Conservation (phyloP, 2,797 vertebrate species). For the Erethizon dorsatum region DNA sequence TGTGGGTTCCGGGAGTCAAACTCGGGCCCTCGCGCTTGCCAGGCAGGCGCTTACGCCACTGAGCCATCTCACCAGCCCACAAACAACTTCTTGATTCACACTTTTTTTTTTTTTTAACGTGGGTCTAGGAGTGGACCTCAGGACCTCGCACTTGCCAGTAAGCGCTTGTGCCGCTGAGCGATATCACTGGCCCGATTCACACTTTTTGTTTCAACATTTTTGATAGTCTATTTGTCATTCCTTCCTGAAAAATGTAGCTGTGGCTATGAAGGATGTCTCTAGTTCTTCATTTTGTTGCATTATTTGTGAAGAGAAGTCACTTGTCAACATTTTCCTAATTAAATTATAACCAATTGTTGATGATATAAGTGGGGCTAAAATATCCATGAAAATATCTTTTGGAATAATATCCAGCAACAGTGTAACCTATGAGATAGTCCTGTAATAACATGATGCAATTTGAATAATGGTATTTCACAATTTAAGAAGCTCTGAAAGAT, state of each 20-base stretch:
- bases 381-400: slow-evolving; percentile 35
- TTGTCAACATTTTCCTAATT: slow-evolving; percentile 47
- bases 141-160: too few species aligned
- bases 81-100: too few species aligned
- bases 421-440: not conserved
- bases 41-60: too few species aligned
- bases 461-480: slow-evolving; percentile 24
- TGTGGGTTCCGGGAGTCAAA: too few species aligned
- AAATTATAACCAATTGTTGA: slow-evolving; percentile 38
- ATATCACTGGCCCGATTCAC: not conserved
- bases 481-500: slow-evolving; percentile 65
- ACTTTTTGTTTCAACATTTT: not conserved
- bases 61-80: too few species aligned
- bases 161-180: too few species aligned
- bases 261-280: not conserved
- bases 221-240: not conserved
- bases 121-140: too few species aligned
- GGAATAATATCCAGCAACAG: slow-evolving; percentile 34
- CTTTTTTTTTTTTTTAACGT: too few species aligned
- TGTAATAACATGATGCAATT: slow-evolving; percentile 25
- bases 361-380: not conserved
- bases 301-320: slow-evolving; percentile 27
- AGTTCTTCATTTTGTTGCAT: slow-evolving; percentile 17
- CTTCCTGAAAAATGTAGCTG: not conserved
- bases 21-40: too few species aligned